Evolutionary conservation across 2,888 invertebrate species (phyloP), one percentile per base, ranked within the genome.

Genomic region (Sphinx pinastri): DNA sequence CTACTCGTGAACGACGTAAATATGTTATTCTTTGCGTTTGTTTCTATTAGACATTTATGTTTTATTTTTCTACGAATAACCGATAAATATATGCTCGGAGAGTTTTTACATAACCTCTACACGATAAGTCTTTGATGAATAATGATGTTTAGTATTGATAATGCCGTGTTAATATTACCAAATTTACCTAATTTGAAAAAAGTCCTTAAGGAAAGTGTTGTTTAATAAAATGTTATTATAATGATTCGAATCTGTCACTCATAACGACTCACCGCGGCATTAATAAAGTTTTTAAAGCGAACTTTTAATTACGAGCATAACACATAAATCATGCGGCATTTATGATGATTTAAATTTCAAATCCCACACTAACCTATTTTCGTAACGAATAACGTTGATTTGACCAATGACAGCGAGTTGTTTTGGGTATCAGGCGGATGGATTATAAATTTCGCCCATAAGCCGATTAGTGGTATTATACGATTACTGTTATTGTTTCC

Each of bases 271-370:
- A 69, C 66, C 66, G 66, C 47, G 14, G 16, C 16, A 38, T 55
- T 70, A 67, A 70, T 67, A 67, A 57, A 60, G 59, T 52, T 63
- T 52, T 69, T 12, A 19, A 63, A 68, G 55, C 38, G 19, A 57
- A 69, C 47, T 71, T 76, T 72, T 72, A 75, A 70, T 71, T 68
- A 52, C 31, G 59, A 54, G 59, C 13, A 7, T 19, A 60, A 54
- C 70, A 49, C 54, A 72, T 76, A 75, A 76, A 78, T 78, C 74
- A 74, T 69, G 51, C 58, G 59, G 69, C 68, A 60, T 76, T 75
- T 74, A 73, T 73, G 71, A 72, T 67, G 68, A 73, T 70, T 75
- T 77, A 74, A 74, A 75, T 74, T 71, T 72, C 57, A 51, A 60
- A 72, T 75, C 68, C 68, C 71, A 57, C 69, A 68, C 58, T 57